Evolutionary conservation across 2,113 vertebrate genomes (phyloP).

Genomic region (Lucifuga dentata): DNA sequence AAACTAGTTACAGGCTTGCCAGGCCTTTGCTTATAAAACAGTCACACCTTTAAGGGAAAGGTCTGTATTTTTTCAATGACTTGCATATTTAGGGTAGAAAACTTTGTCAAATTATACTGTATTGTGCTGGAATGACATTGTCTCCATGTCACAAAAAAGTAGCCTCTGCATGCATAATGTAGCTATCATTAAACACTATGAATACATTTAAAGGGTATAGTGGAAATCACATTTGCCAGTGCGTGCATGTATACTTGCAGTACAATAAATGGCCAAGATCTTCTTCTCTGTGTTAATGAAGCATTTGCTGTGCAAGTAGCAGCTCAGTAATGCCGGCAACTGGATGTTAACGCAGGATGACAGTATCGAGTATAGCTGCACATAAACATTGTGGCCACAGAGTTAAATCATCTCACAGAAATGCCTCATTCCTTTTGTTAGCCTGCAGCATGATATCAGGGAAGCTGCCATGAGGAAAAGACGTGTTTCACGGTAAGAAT

Average conservation of each 20-base stretch:
- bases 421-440: constrained; percentile 21
- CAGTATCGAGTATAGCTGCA: constrained; percentile 9
- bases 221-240: constrained; percentile 4
- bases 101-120: too few species aligned
- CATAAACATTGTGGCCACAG: constrained; percentile 41
- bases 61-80: too few species aligned
- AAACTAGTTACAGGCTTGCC: too few species aligned
- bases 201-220: background rate
- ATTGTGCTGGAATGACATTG: background rate
- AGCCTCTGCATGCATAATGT: background rate
- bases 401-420: constrained; percentile 36
- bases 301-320: constrained; percentile 10
- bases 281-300: constrained; percentile 28
- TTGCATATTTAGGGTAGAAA: too few species aligned
- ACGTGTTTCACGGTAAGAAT: background rate
- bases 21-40: too few species aligned
- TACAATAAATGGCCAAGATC: constrained; percentile 28
- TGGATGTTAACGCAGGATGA: constrained; percentile 22
- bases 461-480: too few species aligned
- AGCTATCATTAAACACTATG: background rate
- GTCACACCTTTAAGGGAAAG: too few species aligned
- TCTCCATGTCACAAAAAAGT: background rate
- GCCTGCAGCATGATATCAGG: constrained; percentile 5
- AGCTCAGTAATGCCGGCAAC: constrained; percentile 20
- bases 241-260: background rate